Base-by-base conservation (phyloP, 2,113 vertebrate genomes). In the Lepidothrix coronata region DNA sequence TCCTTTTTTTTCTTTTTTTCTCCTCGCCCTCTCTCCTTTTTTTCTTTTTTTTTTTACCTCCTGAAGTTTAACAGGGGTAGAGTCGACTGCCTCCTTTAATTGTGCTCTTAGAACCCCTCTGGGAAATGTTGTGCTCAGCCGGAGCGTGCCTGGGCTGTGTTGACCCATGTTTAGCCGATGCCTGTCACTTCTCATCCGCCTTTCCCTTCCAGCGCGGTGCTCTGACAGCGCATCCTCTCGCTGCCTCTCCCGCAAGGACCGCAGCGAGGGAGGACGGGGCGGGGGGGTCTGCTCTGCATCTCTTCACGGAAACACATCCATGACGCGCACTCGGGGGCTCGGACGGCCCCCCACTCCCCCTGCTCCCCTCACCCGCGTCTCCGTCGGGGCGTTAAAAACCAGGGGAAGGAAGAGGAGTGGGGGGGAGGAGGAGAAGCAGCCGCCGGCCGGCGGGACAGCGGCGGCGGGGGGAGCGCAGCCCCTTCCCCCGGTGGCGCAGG, bases 101-200 rank as follows among this genome's bases (percentile, higher is more conserved):
- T 57, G 68, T 28, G 59, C 87, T 95, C 72, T 94, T 62, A 84
- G 39, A 86, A 91, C 11, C 54, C 93, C 91, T 54, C 83, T 91
- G 96, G 93, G 95, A 87, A 35, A 77, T 66, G 79, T 48, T 82
- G 79, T 86, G 68, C 87, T 94, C 76, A 92, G 89, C 68, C 18
- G 37, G 63, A 95, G 94, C 49, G 16, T 83, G 79, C 55, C 59
- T 39, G 75, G 24, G 21, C 93, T 83, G 55, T 66, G 55, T 87
- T 95, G 91, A 39, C 87, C 95, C 89, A 1, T 37, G 96, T 96
- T 95, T 84, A 86, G 84, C 89, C 83, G 72, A 62, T 68, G 83
- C 89, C 72, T 96, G 95, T 96, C 96, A 96, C 93, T 91, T 91
- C 86, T 89, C 51, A 84, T 96, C 18, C 44, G 2, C 80, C n/a